Conservation (phyloP, 2,888 invertebrate species). For the Stenolophus ochropezus region DNA sequence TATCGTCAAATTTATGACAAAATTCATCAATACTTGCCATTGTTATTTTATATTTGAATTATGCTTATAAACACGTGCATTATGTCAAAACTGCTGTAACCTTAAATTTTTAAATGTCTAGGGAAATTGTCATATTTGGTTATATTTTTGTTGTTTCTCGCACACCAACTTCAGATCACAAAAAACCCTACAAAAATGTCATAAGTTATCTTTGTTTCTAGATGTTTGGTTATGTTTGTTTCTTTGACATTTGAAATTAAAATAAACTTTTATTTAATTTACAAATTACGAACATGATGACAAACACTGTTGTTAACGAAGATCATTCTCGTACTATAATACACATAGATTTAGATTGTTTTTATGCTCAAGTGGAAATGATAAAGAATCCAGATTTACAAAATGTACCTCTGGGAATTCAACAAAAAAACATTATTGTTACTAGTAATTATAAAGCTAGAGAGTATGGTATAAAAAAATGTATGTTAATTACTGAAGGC, state of each 20-base stretch:
- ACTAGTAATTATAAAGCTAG: constrained; percentile 90
- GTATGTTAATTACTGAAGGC: constrained; percentile 86
- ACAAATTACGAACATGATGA: constrained; percentile 30
- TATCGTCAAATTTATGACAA: constrained; percentile 64
- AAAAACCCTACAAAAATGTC: constrained; percentile 24
- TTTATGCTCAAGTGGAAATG: constrained; percentile 92
- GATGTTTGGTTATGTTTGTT: constrained; percentile 25
- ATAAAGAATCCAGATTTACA: constrained; percentile 81
- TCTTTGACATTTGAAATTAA: background rate
- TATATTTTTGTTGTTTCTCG: no score
- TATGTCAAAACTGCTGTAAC: constrained; percentile 17
- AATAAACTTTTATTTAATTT: no score
- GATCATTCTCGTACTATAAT: constrained; percentile 82
- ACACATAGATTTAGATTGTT: constrained; percentile 89
- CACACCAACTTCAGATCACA: no score
- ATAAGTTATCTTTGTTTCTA: constrained; percentile 11
- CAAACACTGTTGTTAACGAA: constrained; percentile 61
- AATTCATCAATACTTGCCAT: constrained; percentile 54
- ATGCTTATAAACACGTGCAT: constrained; percentile 9
- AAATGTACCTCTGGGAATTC: constrained; percentile 84
- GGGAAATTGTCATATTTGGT: background rate
- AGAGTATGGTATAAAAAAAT: constrained; percentile 84
- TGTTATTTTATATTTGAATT: constrained; percentile 9
- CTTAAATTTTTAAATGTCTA: background rate
- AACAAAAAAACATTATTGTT: constrained; percentile 89